Evolutionary conservation across 2,888 invertebrate genomes (phyloP), one percentile per base, ranked within the genome.

Genomic region (Drosophila paranaensis): DNA sequence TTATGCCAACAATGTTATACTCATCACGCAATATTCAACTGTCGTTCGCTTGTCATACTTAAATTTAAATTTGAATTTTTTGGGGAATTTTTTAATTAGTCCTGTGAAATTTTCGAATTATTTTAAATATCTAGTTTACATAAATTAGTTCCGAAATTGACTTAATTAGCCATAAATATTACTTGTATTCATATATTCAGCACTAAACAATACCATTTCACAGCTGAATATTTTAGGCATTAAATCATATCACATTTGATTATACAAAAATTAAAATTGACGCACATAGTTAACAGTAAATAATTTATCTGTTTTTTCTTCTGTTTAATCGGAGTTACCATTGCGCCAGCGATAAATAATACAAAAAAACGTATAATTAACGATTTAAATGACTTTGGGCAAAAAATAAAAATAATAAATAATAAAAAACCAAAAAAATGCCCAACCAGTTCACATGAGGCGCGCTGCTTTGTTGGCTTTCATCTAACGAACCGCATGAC

Each of bases 401-500:
- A 74, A 74, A 70, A 63, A 65, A 3, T 30, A 11, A 14, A 43
- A 33, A 43, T 37, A 55, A 3, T 33, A 33, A 33, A 3, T 10
- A 16, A 46, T 10, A 16, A 46, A 46, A 16, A 11, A 45, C 2
- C 10, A 42, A 50, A 50, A 11, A 13, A 50, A 50, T 11, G 39
- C 51, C 2, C 16, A 71, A 25, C 53, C 45, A 71, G 54, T 60
- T 43, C 48, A 56, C 51, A 62, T 71, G 60, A 9, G 39, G 16
- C 35, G 65, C 57, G 37, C 30, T 61, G 71, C 40, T 45, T 61
- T 55, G 42, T 70, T 54, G 35, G 48, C 35, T 67, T 60, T 51
- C 60, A 64, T 64, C 65, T 60, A 65, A 79, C 64, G 55, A 70
- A 63, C 46, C 76, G 71, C 76, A 77, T 76, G 77, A 79, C 75